phyloP scores from a whole-genome alignment of 2,797 vertebrate species.

The Limosa lapponica region DNA sequence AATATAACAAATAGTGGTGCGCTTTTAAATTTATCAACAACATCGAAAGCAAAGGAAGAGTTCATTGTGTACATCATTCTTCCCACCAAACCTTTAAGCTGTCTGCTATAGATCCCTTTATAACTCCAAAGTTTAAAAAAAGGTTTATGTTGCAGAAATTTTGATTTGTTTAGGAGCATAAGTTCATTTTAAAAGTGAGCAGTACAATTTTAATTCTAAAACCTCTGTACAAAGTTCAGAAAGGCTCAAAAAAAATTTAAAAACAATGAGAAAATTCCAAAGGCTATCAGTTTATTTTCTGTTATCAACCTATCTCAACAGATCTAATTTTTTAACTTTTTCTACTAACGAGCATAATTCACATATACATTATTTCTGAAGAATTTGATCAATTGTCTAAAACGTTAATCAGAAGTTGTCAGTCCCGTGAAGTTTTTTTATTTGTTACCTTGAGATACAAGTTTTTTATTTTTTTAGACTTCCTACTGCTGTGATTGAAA shows the following conservation, averaged over 20 bases:
- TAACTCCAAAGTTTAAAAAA: not conserved
- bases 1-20: not conserved
- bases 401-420: conserved; percentile 26
- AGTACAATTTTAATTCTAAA: not conserved
- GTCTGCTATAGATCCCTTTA: not conserved
- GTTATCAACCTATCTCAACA: not conserved
- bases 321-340: not conserved
- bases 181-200: not conserved
- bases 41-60: not conserved
- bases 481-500: not conserved
- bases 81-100: not conserved
- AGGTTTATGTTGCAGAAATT: not conserved
- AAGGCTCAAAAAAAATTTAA: not conserved
- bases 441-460: not conserved
- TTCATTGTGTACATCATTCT: not conserved
- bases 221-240: fast-evolving
- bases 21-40: not conserved
- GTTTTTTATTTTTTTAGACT: not conserved
- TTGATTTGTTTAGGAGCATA: not conserved
- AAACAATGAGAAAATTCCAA: not conserved
- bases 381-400: not conserved
- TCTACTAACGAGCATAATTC: not conserved
- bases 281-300: not conserved
- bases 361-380: not conserved
- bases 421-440: not conserved